A percentile compares a stretch with the other conserved stretches of the same genome.
These are phyloP conservation scores for Eurosta solidaginis DNA, from an alignment of 1,140 invertebrate species.

Conservation along the genomic window DNA sequence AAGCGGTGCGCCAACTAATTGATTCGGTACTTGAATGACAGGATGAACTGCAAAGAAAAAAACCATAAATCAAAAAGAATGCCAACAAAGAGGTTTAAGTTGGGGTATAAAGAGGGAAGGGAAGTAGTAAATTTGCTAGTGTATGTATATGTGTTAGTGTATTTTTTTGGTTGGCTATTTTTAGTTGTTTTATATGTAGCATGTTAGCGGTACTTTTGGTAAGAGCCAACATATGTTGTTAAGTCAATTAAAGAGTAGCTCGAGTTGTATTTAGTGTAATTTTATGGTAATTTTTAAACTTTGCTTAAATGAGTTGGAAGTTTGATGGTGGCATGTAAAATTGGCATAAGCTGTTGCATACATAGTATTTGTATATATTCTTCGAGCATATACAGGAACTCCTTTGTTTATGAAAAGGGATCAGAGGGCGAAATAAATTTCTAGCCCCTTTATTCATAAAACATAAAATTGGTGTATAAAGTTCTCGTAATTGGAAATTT, in stretches of 20 bases:
- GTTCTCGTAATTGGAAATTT: too few species aligned
- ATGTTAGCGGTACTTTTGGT: background rate
- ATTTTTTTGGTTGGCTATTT: too few species aligned
- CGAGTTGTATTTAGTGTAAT: background rate
- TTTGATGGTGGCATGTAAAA: background rate
- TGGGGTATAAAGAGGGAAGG: background rate
- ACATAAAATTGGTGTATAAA: too few species aligned
- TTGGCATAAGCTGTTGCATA: too few species aligned
- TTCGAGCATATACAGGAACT: background rate
- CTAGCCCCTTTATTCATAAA: too few species aligned
- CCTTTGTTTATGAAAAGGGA: too few species aligned
- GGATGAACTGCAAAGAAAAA: slow-evolving; percentile 75
- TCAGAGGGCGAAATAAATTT: too few species aligned
- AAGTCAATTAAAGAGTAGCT: slow-evolving; percentile 6
- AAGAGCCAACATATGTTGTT: slow-evolving; percentile 1
- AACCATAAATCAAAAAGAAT: slow-evolving; percentile 33
- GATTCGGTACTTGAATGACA: slow-evolving; percentile 85
- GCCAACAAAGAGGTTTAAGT: background rate
- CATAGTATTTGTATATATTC: too few species aligned
- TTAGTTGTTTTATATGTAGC: too few species aligned
- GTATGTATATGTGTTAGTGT: background rate
- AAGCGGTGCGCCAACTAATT: slow-evolving; percentile 84
- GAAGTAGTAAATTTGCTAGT: background rate
- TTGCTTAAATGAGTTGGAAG: background rate
- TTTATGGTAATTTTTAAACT: slow-evolving; percentile 25